These are phyloP conservation scores for Leptinotarsa tumamoca DNA, from an alignment of 2,888 invertebrate species.

Conservation along the genomic window DNA sequence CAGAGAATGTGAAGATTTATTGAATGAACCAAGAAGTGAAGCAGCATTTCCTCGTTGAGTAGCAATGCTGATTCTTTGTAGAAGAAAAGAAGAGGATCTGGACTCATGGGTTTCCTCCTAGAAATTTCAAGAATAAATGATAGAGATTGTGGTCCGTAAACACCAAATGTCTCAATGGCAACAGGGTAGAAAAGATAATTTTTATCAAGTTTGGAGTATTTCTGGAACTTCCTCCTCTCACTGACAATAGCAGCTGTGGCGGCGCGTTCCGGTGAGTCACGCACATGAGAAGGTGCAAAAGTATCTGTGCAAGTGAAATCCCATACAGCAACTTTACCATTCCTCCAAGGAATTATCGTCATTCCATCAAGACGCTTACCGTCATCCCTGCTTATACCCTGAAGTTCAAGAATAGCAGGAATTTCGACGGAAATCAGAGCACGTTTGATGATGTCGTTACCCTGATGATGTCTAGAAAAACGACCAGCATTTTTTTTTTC, in stretches of 20 bases:
- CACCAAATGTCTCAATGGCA: neutral
- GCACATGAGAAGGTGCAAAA: neutral
- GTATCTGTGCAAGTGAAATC: slow-evolving; percentile 18
- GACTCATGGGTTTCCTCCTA: neutral
- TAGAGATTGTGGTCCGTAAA: neutral
- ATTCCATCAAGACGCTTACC: slow-evolving; percentile 30
- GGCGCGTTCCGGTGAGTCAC: neutral
- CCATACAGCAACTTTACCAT: slow-evolving; percentile 20
- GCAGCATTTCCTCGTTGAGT: neutral
- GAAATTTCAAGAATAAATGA: neutral
- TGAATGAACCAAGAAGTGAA: neutral
- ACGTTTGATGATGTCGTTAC: neutral
- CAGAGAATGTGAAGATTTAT: too few species aligned
- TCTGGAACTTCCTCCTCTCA: neutral
- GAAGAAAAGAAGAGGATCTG: neutral
- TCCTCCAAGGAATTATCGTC: slow-evolving; percentile 24
- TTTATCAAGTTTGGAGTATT: neutral
- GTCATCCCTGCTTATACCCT: slow-evolving; percentile 25
- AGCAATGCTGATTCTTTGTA: neutral
- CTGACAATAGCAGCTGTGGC: neutral
- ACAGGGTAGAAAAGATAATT: neutral
- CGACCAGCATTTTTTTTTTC: neutral
- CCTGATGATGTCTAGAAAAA: neutral
- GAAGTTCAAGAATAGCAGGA: slow-evolving; percentile 18
- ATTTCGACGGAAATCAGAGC: neutral